Evolutionary conservation across 2,888 invertebrate genomes (phyloP), one percentile per base, ranked within the genome.

Genomic region (Sisyra terminalis): DNA sequence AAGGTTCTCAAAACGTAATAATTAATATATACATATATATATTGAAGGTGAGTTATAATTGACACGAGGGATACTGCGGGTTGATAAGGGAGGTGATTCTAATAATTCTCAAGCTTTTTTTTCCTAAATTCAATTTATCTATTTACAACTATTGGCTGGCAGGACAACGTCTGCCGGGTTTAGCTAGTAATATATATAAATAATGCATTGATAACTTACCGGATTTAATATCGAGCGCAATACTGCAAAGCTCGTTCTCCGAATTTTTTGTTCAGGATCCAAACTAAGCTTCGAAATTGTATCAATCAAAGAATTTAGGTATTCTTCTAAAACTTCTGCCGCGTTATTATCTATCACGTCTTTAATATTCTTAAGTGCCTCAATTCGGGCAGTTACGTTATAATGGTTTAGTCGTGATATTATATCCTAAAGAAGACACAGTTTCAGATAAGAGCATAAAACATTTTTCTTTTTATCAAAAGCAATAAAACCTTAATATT

Each of bases 381-480:
- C 77, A 47, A 69, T 71, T 45, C 79, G 69, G 2, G 78, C 70
- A 31, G 73, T 71, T 1, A 70, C 69, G 56, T 82, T 87, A 57
- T 85, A 78, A 61, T 89, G 87, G 48, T 76, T 75, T 17, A 85
- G 62, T 42, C 83, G 72, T 2, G 70, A 63, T 29, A 84, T 55
- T 6, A 87, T 64, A 50, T 86, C 86, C 70, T 77, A 51, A 44
- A 52, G 51, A 45, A 39, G 41, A 44, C 45, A 39, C 44, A 43
- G 14, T 39, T 29, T 13, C 17, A 15, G 29, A 37, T 31, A 13
- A 30, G 29, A 29, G 9, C 15, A 43, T 42, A 44, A n/a, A 15
- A 11, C 10, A n/a, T 11, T 14, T n/a, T 34, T 36, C n/a, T 17
- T 38, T 37, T 13, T 42, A 39, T 18, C 16, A 42, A 3, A 14